Percentiles rank a stretch among this genome's conserved stretches.
These are phyloP conservation scores for Vultur gryphus DNA, from an alignment of 2,797 vertebrate genomes.

Conservation along the genomic window DNA sequence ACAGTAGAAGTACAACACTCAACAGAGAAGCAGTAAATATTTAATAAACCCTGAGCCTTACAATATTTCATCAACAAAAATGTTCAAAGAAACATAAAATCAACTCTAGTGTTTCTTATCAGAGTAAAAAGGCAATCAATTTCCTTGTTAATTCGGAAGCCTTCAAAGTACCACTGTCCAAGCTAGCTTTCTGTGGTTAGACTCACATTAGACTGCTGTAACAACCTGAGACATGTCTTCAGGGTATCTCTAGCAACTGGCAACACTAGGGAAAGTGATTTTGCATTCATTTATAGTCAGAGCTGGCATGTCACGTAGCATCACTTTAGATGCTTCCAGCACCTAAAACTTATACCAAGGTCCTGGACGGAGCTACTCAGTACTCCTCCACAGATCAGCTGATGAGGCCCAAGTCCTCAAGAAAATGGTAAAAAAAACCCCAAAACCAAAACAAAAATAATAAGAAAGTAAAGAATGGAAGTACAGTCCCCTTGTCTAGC, in stretches of 20 bases:
- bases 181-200: background rate
- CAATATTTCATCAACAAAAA: constrained; percentile 4
- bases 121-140: background rate
- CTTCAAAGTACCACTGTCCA: background rate
- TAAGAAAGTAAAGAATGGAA: background rate
- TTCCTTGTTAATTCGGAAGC: background rate
- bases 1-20: background rate
- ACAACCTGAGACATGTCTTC: background rate
- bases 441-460: background rate
- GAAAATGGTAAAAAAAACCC: background rate
- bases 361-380: background rate
- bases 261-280: background rate
- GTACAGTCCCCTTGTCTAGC: background rate
- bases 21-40: background rate
- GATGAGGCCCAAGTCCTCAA: background rate
- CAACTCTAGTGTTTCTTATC: background rate
- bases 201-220: rapidly evolving
- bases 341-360: background rate
- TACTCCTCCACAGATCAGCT: background rate
- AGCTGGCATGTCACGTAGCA: background rate
- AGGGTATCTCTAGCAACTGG: background rate
- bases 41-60: background rate
- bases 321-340: background rate
- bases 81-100: background rate
- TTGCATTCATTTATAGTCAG: background rate